Base-by-base conservation (phyloP, 1,140 invertebrate genomes). In the Trichonephila inaurata region DNA sequence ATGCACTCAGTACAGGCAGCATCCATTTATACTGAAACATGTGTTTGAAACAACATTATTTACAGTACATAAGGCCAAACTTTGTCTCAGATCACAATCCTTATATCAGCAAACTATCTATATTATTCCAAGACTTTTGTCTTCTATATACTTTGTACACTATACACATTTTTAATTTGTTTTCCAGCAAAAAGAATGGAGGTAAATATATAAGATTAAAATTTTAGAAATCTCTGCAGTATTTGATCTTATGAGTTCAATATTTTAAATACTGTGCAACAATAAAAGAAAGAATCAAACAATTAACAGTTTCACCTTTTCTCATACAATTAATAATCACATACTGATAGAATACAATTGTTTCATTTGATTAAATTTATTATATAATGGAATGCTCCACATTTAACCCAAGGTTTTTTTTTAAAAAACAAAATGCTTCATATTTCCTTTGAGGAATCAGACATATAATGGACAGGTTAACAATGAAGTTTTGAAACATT, bases 1-100 rank as follows among this genome's bases (percentile, higher is more conserved):
- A 91, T 60, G 24, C 77, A 91, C 72, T 62, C 81, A 90, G 8
- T 40, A 61, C 77, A 83, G 3, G 44, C 72, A 91, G n/a, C 89
- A n/a, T 72, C 44, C 91, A 87, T 24, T 72, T 51, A 91, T 51
- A 91, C 69, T 91, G 58, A 91, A 81, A 91, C 24, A 69, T 91
- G 28, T 87, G 83, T 28, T 72, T 62, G 33, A 92, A 87, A 87
- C 83, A 87, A 83, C 40, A n/a, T 87, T 92, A 92, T 92, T 60
- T 92, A 92, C 91, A 92, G 40, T 92, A 92, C 66, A 86, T 92
- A 92, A 92, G 91, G 91, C 91, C 91, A 92, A 83, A 91, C 91
- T 66, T 92, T 77, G 40, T 40, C 28, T 91, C 82, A 69, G 82
- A 92, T 92, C 91, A 87, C 91, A 92, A 87, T 92, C 91, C 91